Conservation (phyloP, 92 coral and sea anemone genomes). For the Bergia puertoricense region DNA sequence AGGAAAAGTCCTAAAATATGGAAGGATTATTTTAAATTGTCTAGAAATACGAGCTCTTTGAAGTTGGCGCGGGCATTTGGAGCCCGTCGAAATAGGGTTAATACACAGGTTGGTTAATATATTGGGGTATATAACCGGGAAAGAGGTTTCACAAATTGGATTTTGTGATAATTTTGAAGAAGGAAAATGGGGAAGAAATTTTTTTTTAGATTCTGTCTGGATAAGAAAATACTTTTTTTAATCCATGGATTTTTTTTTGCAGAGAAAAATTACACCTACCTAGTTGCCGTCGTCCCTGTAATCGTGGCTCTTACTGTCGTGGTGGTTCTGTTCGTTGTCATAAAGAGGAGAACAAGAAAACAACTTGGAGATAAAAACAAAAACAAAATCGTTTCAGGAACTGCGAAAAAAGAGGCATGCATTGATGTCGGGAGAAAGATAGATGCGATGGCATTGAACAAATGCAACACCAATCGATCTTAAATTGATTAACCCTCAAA, state of each 20-base stretch:
- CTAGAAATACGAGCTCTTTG: too few relatives aligned
- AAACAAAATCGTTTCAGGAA: background rate
- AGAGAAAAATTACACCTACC: background rate
- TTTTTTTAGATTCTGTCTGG: too few relatives aligned
- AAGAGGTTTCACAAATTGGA: too few relatives aligned
- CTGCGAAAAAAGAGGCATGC: background rate
- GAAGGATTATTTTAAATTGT: too few relatives aligned
- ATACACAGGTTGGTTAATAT: too few relatives aligned
- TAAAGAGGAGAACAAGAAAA: background rate
- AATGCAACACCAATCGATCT: background rate
- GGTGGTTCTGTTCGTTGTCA: background rate
- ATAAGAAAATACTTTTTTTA: too few relatives aligned
- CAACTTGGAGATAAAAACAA: background rate
- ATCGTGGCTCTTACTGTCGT: background rate
- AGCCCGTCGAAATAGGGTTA: too few relatives aligned
- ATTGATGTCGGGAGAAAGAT: background rate
- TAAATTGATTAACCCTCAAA: background rate
- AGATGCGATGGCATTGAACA: background rate
- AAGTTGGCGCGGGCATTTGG: too few relatives aligned
- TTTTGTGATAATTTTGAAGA: too few relatives aligned
- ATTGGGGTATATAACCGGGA: too few relatives aligned
- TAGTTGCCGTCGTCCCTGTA: background rate
- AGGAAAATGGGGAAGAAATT: too few relatives aligned
- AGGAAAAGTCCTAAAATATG: too few relatives aligned
- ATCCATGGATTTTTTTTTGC: background rate